Evolutionary conservation across 2,797 vertebrate genomes (phyloP).

Genomic region (Sparus aurata): DNA sequence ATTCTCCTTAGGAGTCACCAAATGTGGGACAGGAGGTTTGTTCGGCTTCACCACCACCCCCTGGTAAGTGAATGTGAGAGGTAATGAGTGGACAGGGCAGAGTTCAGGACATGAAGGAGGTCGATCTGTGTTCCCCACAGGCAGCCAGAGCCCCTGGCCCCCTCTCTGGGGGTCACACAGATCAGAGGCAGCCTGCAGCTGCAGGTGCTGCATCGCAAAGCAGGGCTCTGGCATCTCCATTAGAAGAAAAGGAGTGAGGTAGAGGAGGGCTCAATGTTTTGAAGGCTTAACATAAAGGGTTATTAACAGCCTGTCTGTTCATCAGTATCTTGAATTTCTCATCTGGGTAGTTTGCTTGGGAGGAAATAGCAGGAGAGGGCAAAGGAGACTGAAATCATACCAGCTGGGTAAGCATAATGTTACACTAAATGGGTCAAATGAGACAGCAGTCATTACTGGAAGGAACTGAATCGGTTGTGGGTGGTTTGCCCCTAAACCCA

Average conservation of each 20-base stretch:
- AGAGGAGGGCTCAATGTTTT: conserved; percentile 58
- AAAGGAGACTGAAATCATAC: conserved; percentile 64
- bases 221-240: conserved; percentile 46
- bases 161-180: conserved; percentile 66
- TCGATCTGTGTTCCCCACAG: conserved; percentile 78
- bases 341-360: conserved; percentile 69
- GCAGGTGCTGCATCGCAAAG: conserved; percentile 68
- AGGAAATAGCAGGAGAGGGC: conserved; percentile 65
- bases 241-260: conserved; percentile 43
- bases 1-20: conserved; percentile 39
- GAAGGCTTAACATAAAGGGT: conserved; percentile 61
- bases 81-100: conserved; percentile 78
- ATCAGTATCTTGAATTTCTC: conserved; percentile 74
- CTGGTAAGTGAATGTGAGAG: conserved; percentile 69
- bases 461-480: conserved; percentile 68
- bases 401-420: conserved; percentile 81
- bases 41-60: conserved; percentile 44
- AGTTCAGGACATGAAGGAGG: conserved; percentile 74
- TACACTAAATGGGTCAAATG: conserved; percentile 79
- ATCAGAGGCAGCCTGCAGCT: conserved; percentile 69
- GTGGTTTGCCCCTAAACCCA: conserved; percentile 65
- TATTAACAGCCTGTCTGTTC: conserved; percentile 66
- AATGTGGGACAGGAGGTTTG: conserved; percentile 48
- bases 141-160: conserved; percentile 57
- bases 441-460: conserved; percentile 78